phyloP scores from a whole-genome alignment of 2,888 invertebrate genomes.

The Aleiodes alternator region DNA sequence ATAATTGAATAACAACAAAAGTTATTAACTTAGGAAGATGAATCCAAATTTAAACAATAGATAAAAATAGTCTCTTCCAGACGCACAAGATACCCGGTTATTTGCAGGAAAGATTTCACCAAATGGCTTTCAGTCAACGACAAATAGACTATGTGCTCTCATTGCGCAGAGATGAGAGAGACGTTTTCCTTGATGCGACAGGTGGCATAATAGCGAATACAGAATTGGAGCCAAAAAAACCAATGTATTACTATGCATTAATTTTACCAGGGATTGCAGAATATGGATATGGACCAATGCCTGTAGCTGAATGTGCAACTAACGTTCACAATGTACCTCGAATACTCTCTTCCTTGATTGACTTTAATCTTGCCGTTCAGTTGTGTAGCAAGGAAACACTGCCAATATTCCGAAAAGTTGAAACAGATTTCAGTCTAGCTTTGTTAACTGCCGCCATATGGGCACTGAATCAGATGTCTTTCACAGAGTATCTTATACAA shows the following conservation, averaged over 20 bases:
- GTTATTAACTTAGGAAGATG: no score
- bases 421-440: conserved; percentile 1
- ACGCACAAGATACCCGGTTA: not conserved
- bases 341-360: not conserved
- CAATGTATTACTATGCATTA: not conserved
- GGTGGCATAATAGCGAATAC: not conserved
- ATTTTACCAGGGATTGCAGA: not conserved
- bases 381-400: not conserved
- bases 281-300: not conserved
- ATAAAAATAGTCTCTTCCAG: no score
- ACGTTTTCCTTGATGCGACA: not conserved
- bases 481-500: not conserved
- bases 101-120: not conserved
- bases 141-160: not conserved
- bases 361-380: not conserved
- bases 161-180: not conserved
- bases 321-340: not conserved
- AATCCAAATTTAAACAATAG: no score
- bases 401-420: not conserved
- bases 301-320: not conserved
- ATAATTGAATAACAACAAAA: no score
- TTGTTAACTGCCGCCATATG: not conserved
- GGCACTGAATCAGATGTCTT: not conserved
- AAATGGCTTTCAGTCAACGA: not conserved
- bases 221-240: not conserved